A percentile compares a stretch with the other conserved stretches of the same genome.
phyloP scores from a whole-genome alignment of 2,888 invertebrate species.

The Drosophila differens region DNA sequence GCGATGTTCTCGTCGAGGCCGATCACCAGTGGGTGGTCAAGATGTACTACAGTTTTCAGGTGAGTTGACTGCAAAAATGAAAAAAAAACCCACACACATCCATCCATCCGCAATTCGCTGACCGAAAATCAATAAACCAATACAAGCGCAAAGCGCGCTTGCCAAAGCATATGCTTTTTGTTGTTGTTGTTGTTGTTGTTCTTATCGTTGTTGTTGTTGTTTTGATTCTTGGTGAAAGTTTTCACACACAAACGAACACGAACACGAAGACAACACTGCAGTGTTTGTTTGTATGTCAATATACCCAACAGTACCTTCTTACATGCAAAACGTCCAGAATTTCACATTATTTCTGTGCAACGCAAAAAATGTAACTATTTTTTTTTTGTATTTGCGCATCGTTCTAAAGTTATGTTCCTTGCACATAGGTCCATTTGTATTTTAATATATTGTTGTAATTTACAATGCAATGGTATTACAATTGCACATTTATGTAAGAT shows the following conservation, averaged over 20 bases:
- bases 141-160: slow-evolving; percentile 68
- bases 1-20: slow-evolving; percentile 99
- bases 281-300: slow-evolving; percentile 10
- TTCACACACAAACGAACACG: slow-evolving; percentile 27
- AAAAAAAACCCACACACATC: not conserved
- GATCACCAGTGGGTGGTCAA: slow-evolving; percentile 99
- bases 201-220: slow-evolving; percentile 34
- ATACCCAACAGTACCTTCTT: slow-evolving; percentile 15
- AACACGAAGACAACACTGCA: not conserved
- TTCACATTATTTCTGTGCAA: not conserved
- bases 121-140: slow-evolving; percentile 78
- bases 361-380: not conserved
- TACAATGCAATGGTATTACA: not conserved
- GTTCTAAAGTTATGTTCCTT: not conserved
- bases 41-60: slow-evolving; percentile 99
- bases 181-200: slow-evolving; percentile 46
- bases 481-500: not conserved
- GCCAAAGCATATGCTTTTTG: slow-evolving; percentile 73
- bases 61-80: slow-evolving; percentile 52
- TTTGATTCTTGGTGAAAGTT: slow-evolving; percentile 76
- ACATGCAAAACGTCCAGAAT: slow-evolving; percentile 12
- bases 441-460: slow-evolving; percentile 3
- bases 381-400: not conserved
- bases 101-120: slow-evolving; percentile 15
- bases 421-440: not conserved